A percentile compares a stretch with the other conserved stretches of the same genome.
These are phyloP conservation scores for Poeciliopsis presidionis DNA, from an alignment of 2,797 vertebrate species.

Conservation along the genomic window DNA sequence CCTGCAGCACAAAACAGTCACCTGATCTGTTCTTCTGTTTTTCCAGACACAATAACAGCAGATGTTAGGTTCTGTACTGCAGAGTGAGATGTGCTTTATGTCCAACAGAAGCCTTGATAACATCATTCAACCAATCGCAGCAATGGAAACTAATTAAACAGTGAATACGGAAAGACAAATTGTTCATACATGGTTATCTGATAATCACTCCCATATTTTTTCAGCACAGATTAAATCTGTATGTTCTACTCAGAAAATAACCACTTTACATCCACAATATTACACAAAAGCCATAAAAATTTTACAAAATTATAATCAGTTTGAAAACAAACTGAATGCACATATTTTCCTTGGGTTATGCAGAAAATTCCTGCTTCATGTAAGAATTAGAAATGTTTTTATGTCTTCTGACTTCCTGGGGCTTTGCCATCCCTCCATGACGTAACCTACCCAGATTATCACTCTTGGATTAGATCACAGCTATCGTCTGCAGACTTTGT, in stretches of 20 bases:
- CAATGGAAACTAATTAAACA: conserved; percentile 1
- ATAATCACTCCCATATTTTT: background rate
- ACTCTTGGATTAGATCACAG: conserved; percentile 55
- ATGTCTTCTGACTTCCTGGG: conserved; percentile 4
- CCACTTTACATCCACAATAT: background rate
- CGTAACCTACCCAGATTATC: conserved; percentile 61
- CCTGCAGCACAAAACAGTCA: conserved; percentile 22
- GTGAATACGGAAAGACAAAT: background rate
- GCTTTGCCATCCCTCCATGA: conserved; percentile 28
- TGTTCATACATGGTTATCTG: background rate
- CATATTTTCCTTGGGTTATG: background rate
- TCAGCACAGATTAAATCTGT: background rate
- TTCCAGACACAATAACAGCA: conserved; percentile 26
- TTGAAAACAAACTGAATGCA: background rate
- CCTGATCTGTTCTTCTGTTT: conserved; percentile 25
- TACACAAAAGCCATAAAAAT: background rate
- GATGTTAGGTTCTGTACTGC: conserved; percentile 28
- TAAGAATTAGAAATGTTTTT: conserved; percentile 18
- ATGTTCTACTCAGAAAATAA: background rate
- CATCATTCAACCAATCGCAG: conserved; percentile 14
- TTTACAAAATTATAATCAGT: background rate
- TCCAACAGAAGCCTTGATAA: conserved; percentile 30
- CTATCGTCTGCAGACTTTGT: conserved; percentile 34
- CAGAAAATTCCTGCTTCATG: background rate
- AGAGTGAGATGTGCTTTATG: conserved; percentile 6